Base-by-base conservation (phyloP, 2,888 invertebrate genomes). In the Eupithecia exiguata region DNA sequence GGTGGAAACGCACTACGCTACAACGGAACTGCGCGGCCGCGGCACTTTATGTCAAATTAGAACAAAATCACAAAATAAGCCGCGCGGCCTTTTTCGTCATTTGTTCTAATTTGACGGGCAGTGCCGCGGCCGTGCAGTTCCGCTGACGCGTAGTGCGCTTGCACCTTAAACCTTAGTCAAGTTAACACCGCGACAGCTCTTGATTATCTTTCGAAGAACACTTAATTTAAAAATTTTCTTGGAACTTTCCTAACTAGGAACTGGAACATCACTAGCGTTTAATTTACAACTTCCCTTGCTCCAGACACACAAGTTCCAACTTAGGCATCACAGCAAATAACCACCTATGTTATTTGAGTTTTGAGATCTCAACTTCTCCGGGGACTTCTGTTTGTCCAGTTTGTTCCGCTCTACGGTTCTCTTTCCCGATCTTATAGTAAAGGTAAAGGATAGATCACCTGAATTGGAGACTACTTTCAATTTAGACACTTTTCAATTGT, bases 251-350 rank as follows among this genome's bases (percentile, higher is more conserved):
- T 21, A 21, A 53, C 53, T 21, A 21, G 12, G 49, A 53, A 53
- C 53, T 21, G n/a, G n/a, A n/a, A n/a, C 21, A 49, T 21, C n/a
- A n/a, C 21, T 53, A 21, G 21, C 49, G 53, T 21, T 4, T 53
- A 21, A 53, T 53, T 53, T 21, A 53, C 21, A 53, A 53, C 21
- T n/a, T n/a, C 21, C 21, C 21, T 21, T 12, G 53, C 53, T 21
- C 53, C 12, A 12, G 12, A 53, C 53, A 21, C 10, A 53, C 53
- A 0, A 53, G 53, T 21, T 53, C 53, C 49, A 49, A 9, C 21
- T 53, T 53, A 53, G 21, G 53, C 53, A 53, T 53, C 53, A 53
- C 21, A 53, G 53, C 53, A 53, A 53, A 53, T 53, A 53, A n/a
- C n/a, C 1, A 5, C 21, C 4, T 21, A 53, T 4, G 21, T 53